Evolutionary conservation across 2,113 vertebrate species (phyloP), one percentile per base, ranked within the genome.

Genomic region (Rhabdomys dilectus): DNA sequence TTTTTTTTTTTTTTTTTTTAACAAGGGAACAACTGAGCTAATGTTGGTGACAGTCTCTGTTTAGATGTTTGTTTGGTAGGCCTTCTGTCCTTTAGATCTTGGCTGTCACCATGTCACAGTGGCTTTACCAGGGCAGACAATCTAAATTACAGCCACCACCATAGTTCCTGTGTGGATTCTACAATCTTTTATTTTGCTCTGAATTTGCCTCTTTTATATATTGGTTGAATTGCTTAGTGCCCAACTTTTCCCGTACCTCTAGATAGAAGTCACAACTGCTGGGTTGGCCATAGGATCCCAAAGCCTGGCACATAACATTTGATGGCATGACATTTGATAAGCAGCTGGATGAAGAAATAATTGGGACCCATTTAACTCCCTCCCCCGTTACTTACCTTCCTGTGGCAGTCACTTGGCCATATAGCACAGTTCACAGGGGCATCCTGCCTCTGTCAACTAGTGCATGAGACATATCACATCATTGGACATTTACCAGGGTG

Each of bases 321-420:
- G 66, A 34, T 34, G 42, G 7, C 62, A 48, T 53, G 58, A 4
- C 62, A 42, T 53, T 86, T 62, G 24, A 72, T 96, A 96, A 85
- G 62, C 81, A 90, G 22, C 31, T 76, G 51, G 36, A 86, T 64
- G 45, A 93, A 86, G 48, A 93, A 94, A 94, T 92, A 89, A 68
- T 58, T 62, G 31, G 77, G n/a, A 17, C 39, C 89, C 26, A 62
- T 80, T 88, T 89, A 66, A 31, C 51, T 90, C 26, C 17, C 51
- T 11, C 26, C 12, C 45, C 10, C 3, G 56, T 84, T 56, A 42
- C 48, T 91, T 93, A 39, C n/a, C n/a, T 42, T 91, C 66, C n/a
- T 29, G 3, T 7, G 26, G 3, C 73, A 31, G 53, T 81, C 31
- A 66, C 77, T 77, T 91, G 34, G 21, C 84, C 56, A 48, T 76